Conservation (phyloP, 2,113 vertebrate species). For the Zosterops pallidus region DNA sequence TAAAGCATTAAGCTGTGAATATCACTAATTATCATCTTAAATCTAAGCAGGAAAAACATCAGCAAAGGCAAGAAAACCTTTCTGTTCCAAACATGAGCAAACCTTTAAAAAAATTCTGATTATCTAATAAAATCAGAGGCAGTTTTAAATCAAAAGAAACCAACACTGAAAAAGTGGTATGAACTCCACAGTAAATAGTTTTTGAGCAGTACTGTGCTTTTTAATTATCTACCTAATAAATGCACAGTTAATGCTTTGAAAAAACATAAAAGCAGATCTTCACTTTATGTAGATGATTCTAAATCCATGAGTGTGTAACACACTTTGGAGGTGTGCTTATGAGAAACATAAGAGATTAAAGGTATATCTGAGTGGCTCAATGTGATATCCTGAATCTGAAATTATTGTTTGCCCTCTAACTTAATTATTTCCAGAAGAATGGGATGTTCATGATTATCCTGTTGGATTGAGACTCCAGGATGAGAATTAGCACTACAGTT, state of each 20-base stretch:
- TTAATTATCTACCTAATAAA: not conserved
- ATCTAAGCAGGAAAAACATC: not conserved
- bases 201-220: not conserved
- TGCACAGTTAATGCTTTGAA: not conserved
- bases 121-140: not conserved
- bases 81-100: not conserved
- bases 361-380: not conserved
- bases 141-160: not conserved
- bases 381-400: not conserved
- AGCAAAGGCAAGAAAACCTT: not conserved
- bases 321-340: not conserved
- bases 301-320: fast-evolving
- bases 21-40: not conserved
- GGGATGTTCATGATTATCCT: not conserved
- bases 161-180: not conserved
- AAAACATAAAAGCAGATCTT: not conserved
- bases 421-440: not conserved
- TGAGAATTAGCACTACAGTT: not conserved
- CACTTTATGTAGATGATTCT: not conserved
- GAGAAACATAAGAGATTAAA: not conserved
- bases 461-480: not conserved
- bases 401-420: not conserved
- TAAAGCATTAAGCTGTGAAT: not conserved
- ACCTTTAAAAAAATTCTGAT: not conserved
- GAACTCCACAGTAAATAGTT: not conserved